Evolutionary conservation across 1,140 invertebrate species (phyloP), one percentile per base, ranked within the genome.

Genomic region (Papilio aristodemus): DNA sequence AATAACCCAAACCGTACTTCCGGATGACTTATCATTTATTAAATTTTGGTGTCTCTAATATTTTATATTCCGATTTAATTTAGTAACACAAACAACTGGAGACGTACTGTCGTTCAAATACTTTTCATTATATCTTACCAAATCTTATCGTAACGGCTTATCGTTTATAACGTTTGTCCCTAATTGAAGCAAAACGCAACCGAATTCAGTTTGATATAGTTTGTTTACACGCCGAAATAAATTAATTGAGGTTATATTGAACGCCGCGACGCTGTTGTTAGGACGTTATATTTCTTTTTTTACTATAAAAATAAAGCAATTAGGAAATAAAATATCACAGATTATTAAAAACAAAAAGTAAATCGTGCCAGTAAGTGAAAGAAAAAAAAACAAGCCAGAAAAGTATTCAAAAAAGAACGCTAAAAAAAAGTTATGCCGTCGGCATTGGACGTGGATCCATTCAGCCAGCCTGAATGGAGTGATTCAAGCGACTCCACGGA

Each of bases 391-490:
- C 64, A 14, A 4, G 14, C 32, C 41, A 13, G 63, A 60, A 68
- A 62, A 68, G 60, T 6, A 32, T 9, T 25, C 62, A 39, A 41
- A 50, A 0, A 59, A 66, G 62, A 59, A 77, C 46, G 54, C 22
- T 9, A n/a, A n/a, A 43, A 38, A 36, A 63, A 37, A 9, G 38
- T 3, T 72, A 90, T 90, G 88, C 88, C 88, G 27, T 86, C 88
- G 68, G 86, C 78, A 19, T 25, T 88, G 73, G 83, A 84, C 68
- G 71, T 83, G 13, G 81, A 81, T 58, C 85, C 80, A 37, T 91
- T 89, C 78, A 89, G 86, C 79, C 87, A 86, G 71, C 84, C 87
- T 1, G 89, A 90, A 69, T 90, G 87, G 87, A 91, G 89, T 64
- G 87, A 90, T 64, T 90, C 89, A 11, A 86, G 85, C 68, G 87